phyloP scores from a whole-genome alignment of 2,113 vertebrate species.

The Apaloderma vittatum region DNA sequence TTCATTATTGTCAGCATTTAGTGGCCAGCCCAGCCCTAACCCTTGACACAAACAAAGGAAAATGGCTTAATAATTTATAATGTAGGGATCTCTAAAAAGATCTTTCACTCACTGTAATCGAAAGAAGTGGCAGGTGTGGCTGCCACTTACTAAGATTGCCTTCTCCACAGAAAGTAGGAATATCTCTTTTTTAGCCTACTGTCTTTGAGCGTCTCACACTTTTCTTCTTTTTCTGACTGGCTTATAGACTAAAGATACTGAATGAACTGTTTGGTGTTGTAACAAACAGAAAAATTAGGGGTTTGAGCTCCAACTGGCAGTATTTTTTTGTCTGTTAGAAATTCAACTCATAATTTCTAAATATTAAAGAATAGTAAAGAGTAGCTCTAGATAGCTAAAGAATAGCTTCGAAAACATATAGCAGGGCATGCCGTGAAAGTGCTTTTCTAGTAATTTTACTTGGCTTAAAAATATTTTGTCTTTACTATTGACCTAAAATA shows the following conservation, averaged over 20 bases:
- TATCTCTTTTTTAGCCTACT: not conserved
- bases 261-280: not conserved
- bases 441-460: not conserved
- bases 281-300: not conserved
- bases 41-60: not conserved
- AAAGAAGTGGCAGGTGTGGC: not conserved
- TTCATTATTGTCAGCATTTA: too few relatives aligned
- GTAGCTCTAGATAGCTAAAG: not conserved
- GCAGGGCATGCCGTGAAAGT: not conserved
- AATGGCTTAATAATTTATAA: not conserved
- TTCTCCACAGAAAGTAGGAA: not conserved
- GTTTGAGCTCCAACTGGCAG: not conserved
- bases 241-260: not conserved
- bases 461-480: not conserved
- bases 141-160: not conserved
- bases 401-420: not conserved
- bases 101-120: not conserved
- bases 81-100: not conserved
- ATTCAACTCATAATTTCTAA: not conserved
- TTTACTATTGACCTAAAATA: not conserved
- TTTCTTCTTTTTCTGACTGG: not conserved
- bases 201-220: not conserved
- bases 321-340: not conserved
- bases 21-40: too few relatives aligned
- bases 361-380: not conserved